Evolutionary conservation across 1,140 invertebrate genomes (phyloP).

Genomic region (Monomorium pharaonis): DNA sequence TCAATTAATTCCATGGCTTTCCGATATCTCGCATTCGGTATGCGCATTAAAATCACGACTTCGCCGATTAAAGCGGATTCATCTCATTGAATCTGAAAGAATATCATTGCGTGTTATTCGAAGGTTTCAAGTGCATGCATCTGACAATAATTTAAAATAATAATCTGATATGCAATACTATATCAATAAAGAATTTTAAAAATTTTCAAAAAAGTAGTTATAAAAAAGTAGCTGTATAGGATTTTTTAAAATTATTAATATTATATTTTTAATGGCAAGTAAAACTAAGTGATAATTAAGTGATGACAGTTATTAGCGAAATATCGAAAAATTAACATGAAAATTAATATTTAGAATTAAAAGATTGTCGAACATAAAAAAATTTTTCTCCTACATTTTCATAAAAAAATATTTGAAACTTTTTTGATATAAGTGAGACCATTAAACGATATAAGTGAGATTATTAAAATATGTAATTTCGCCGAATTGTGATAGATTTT

Average conservation of each 20-base stretch:
- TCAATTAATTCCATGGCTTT: slow-evolving; percentile 45
- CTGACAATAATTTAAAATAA: background rate
- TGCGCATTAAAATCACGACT: slow-evolving; percentile 5
- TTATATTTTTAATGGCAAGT: background rate
- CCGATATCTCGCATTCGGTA: slow-evolving; percentile 22
- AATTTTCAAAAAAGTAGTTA: background rate
- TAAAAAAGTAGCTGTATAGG: background rate
- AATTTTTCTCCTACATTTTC: too few relatives aligned
- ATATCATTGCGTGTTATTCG: background rate
- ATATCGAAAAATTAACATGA: background rate
- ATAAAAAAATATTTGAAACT: too few relatives aligned
- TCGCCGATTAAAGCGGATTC: background rate
- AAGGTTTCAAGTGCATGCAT: background rate
- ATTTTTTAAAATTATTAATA: background rate
- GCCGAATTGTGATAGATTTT: background rate
- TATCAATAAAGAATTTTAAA: background rate
- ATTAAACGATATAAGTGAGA: too few relatives aligned
- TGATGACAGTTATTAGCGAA: background rate
- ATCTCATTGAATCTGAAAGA: background rate
- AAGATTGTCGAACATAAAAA: background rate
- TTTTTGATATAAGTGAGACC: too few relatives aligned
- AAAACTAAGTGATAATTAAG: background rate
- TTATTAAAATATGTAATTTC: slow-evolving; percentile 3
- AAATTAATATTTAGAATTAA: background rate
- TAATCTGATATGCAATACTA: background rate